Conservation (phyloP, 2,888 invertebrate genomes). For the Caenorhabditis macrosperma region DNA sequence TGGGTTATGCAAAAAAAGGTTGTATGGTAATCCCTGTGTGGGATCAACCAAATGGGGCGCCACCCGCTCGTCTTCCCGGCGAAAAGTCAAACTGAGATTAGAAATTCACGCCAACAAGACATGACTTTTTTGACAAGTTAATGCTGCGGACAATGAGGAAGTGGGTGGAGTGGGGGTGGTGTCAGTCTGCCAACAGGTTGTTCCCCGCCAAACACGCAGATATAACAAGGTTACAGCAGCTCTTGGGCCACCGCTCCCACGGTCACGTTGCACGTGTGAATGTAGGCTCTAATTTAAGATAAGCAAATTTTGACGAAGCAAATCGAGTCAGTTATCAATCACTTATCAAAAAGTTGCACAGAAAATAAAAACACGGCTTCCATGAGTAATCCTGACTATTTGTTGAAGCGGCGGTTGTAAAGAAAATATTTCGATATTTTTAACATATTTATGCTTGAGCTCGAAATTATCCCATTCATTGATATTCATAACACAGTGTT, state of each 20-base stretch:
- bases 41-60: conserved; percentile 53
- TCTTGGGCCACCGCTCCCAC: conserved; percentile 21
- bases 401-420: neutral
- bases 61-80: conserved; percentile 23
- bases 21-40: conserved; percentile 50
- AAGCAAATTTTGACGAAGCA: conserved; percentile 11
- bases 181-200: conserved; percentile 26
- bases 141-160: conserved; percentile 51
- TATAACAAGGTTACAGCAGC: neutral
- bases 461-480: conserved; percentile 32
- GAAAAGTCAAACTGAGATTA: conserved; percentile 53
- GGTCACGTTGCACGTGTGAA: conserved; percentile 43
- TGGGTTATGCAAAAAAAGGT: conserved; percentile 40
- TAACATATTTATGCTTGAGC: conserved; percentile 7
- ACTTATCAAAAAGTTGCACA: neutral
- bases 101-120: conserved; percentile 56
- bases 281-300: conserved; percentile 33
- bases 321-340: neutral
- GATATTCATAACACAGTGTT: conserved; percentile 43
- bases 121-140: conserved; percentile 56
- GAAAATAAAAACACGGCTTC: neutral
- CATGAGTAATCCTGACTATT: neutral
- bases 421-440: neutral
- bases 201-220: neutral
- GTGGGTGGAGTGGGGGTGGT: conserved; percentile 40